phyloP scores from a whole-genome alignment of 2,888 invertebrate genomes.

The Ditula angustiorana region DNA sequence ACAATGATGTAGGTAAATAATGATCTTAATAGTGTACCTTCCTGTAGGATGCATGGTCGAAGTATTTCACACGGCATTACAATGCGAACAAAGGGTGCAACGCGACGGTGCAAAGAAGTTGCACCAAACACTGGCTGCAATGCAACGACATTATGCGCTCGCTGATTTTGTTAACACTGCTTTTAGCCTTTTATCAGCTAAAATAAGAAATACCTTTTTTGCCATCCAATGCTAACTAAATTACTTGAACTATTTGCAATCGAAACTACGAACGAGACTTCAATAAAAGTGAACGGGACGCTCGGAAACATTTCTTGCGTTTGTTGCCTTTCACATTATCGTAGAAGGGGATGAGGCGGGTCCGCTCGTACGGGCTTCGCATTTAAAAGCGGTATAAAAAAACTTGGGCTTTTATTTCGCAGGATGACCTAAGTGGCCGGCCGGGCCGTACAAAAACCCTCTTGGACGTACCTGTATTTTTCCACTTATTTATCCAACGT shows the following conservation, averaged over 20 bases:
- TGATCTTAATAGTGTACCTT: slow-evolving; percentile 36
- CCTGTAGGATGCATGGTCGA: slow-evolving; percentile 50
- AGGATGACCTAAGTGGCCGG: slow-evolving; percentile 85
- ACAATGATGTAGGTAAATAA: slow-evolving; percentile 33
- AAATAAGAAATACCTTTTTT: slow-evolving; percentile 61
- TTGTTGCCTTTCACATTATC: slow-evolving; percentile 83
- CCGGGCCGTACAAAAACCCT: slow-evolving; percentile 82
- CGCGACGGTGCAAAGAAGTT: slow-evolving; percentile 55
- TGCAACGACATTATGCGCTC: slow-evolving; percentile 65
- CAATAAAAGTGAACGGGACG: slow-evolving; percentile 79
- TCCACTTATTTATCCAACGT: slow-evolving; percentile 85
- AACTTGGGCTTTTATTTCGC: slow-evolving; percentile 83
- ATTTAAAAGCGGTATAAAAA: slow-evolving; percentile 85
- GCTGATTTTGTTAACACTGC: slow-evolving; percentile 65
- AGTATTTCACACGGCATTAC: slow-evolving; percentile 68
- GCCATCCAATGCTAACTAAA: slow-evolving; percentile 72
- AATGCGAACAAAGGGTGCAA: slow-evolving; percentile 58
- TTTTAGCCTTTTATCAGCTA: slow-evolving; percentile 60
- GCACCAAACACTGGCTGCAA: slow-evolving; percentile 46
- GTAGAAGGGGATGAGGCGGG: slow-evolving; percentile 76
- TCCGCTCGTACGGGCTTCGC: slow-evolving; percentile 77
- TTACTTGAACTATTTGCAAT: slow-evolving; percentile 83
- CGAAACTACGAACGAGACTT: slow-evolving; percentile 77
- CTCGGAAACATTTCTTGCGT: slow-evolving; percentile 83
- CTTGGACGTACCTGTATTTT: slow-evolving; percentile 85